A percentile compares a stretch with the other conserved stretches of the same genome.
These are phyloP conservation scores for Pissodes strobi DNA, from an alignment of 1,140 invertebrate species.

Conservation along the genomic window DNA sequence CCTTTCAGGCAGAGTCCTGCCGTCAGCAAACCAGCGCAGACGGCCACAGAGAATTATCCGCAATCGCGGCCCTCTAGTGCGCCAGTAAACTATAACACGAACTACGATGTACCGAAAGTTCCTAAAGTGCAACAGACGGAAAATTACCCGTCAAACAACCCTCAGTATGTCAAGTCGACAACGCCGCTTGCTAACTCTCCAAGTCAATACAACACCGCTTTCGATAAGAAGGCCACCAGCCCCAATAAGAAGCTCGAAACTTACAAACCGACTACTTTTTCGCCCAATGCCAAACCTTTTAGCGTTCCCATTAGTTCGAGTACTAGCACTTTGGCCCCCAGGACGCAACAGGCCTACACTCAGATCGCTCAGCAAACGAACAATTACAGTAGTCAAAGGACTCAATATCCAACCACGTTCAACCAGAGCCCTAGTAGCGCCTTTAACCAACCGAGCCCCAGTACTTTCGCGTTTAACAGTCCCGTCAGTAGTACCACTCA, in stretches of 20 bases:
- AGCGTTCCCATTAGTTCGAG: conserved; percentile 25
- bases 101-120: conserved; percentile 34
- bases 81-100: conserved; percentile 11
- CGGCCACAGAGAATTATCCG: conserved; percentile 47
- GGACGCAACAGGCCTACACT: conserved; percentile 44
- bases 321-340: conserved; percentile 48
- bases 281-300: conserved; percentile 46
- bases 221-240: conserved; percentile 44
- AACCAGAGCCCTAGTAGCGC: too few relatives aligned
- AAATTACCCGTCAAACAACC: conserved; percentile 42
- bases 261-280: conserved; percentile 47
- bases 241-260: conserved; percentile 41
- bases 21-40: conserved; percentile 35
- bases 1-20: conserved; percentile 48
- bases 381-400: conserved; percentile 35
- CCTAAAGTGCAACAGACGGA: conserved; percentile 32
- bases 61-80: conserved; percentile 20
- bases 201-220: conserved; percentile 19
- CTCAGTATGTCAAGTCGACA: conserved; percentile 32
- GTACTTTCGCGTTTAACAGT: conserved; percentile 9
- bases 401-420: conserved; percentile 14
- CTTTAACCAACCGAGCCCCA: too few relatives aligned
- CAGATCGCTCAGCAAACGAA: conserved; percentile 46
- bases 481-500: conserved; percentile 40
- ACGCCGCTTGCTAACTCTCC: conserved; percentile 14